phyloP scores from a whole-genome alignment of 2,888 invertebrate genomes.

The Tyria jacobaeae region DNA sequence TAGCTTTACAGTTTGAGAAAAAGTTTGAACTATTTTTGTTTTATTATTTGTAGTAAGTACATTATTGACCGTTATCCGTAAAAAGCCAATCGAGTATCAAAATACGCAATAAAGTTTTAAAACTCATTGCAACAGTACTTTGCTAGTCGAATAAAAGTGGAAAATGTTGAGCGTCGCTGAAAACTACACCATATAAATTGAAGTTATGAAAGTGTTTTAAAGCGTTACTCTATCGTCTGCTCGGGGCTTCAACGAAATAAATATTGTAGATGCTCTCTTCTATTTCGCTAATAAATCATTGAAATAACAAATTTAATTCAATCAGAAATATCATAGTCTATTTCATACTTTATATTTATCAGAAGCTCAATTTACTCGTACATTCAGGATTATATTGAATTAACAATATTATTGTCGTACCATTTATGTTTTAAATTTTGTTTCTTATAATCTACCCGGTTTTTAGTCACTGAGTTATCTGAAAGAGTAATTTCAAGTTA shows the following conservation, averaged over 20 bases:
- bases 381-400: too few relatives aligned
- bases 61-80: conserved; percentile 9
- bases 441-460: too few relatives aligned
- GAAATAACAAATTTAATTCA: too few relatives aligned
- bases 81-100: conserved; percentile 12
- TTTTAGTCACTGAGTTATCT: too few relatives aligned
- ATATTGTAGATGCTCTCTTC: conserved; percentile 43
- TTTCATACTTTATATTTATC: too few relatives aligned
- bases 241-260: conserved; percentile 39
- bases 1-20: not conserved
- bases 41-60: not conserved
- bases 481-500: too few relatives aligned
- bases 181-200: conserved; percentile 44
- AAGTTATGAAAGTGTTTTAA: conserved; percentile 52
- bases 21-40: not conserved
- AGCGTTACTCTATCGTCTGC: conserved; percentile 46
- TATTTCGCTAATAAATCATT: conserved; percentile 33
- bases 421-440: too few relatives aligned
- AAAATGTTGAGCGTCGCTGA: conserved; percentile 29
- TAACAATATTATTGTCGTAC: too few relatives aligned
- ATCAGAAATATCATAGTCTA: too few relatives aligned
- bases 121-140: conserved; percentile 32
- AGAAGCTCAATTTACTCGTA: too few relatives aligned
- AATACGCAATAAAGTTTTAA: conserved; percentile 21
- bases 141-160: conserved; percentile 36